Evolutionary conservation across 2,113 vertebrate species (phyloP).

Genomic region (Ceratotherium simum): DNA sequence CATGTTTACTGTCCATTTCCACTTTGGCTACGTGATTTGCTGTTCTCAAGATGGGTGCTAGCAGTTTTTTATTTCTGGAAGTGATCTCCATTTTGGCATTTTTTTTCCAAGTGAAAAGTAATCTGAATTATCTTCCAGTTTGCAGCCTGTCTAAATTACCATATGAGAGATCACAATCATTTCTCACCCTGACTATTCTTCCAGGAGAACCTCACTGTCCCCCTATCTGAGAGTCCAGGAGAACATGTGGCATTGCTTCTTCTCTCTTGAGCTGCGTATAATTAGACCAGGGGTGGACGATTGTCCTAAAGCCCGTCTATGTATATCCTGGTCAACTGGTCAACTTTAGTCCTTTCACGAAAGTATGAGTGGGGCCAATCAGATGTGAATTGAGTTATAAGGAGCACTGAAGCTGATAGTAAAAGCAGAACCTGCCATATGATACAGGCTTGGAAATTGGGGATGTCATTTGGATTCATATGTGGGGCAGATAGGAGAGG

Average conservation of each 20-base stretch:
- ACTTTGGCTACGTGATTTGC: neutral
- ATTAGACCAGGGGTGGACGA: neutral
- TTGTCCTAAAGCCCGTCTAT: neutral
- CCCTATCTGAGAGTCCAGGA: neutral
- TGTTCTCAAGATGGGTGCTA: neutral
- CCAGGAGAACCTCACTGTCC: neutral
- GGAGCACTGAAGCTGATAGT: neutral
- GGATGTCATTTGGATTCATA: neutral
- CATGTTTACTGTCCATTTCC: neutral
- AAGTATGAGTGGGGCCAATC: neutral
- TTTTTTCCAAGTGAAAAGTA: neutral
- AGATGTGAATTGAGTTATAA: too few species aligned
- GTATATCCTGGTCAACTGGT: fast-evolving
- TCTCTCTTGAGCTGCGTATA: neutral
- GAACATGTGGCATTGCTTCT: neutral
- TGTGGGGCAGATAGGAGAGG: neutral
- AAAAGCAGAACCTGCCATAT: neutral
- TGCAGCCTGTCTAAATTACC: neutral
- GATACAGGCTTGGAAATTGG: neutral
- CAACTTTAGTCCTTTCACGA: neutral
- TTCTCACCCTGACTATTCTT: neutral
- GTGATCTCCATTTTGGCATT: neutral
- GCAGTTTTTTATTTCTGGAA: constrained; percentile 1
- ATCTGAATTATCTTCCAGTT: neutral
- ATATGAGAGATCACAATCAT: neutral